Evolutionary conservation across 1,140 invertebrate genomes (phyloP).

Genomic region (Doryteuthis pealeii): DNA sequence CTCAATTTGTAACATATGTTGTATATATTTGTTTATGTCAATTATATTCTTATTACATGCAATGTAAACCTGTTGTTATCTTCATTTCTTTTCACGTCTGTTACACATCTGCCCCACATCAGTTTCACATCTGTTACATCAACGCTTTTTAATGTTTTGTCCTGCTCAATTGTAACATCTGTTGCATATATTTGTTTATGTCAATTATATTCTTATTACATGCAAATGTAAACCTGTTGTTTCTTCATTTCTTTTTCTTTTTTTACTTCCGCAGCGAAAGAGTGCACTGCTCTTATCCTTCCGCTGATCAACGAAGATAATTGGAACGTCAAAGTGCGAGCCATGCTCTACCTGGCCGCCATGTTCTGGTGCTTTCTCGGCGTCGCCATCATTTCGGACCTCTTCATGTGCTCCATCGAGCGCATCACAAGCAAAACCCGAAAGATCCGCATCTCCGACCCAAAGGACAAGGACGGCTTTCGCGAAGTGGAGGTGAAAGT

Average conservation of each 20-base stretch:
- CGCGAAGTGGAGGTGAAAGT: constrained; percentile 56
- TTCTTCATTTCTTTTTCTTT: neutral
- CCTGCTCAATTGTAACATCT: too few relatives aligned
- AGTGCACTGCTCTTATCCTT: constrained; percentile 59
- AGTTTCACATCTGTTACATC: too few relatives aligned
- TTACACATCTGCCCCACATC: too few relatives aligned
- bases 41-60: too few relatives aligned
- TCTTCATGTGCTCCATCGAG: constrained; percentile 71
- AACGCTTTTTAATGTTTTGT: too few relatives aligned
- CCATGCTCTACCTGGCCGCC: constrained; percentile 63
- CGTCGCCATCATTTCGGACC: constrained; percentile 67
- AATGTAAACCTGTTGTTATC: too few relatives aligned
- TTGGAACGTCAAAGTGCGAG: constrained; percentile 62
- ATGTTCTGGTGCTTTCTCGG: constrained; percentile 65
- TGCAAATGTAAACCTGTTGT: too few relatives aligned
- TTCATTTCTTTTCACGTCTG: too few relatives aligned
- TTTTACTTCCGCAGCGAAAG: neutral
- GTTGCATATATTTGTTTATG: too few relatives aligned
- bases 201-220: too few relatives aligned
- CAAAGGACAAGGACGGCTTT: constrained; percentile 35
- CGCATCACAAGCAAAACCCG: constrained; percentile 70
- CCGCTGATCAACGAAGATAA: constrained; percentile 65
- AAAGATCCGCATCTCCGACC: constrained; percentile 60
- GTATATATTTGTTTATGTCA: too few relatives aligned
- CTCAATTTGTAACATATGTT: too few relatives aligned